Base-by-base conservation (phyloP, 2,113 vertebrate genomes). In the Centropus unirufus region DNA sequence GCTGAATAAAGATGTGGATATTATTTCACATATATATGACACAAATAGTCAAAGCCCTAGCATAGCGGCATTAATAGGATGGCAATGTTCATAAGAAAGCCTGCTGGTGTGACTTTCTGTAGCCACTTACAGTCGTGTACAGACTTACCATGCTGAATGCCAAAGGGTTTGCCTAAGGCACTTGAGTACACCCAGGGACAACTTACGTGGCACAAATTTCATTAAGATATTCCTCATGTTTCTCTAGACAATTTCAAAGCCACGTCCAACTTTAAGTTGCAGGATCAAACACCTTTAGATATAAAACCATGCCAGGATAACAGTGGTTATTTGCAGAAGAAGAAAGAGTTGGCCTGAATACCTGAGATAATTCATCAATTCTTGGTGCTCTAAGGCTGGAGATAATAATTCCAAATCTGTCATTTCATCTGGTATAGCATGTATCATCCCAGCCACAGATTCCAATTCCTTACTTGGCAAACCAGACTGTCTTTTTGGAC, bases 291-390 rank as follows among this genome's bases (percentile, higher is more conserved):
- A 51, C 1, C 54, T 42, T 21, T 73, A 46, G 66, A 18, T 30
- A 13, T 1, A 47, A 75, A 81, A 6, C 11, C 0, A 0, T 62
- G 22, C 32, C 59, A 44, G 67, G 42, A 6, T 51, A 64, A 32
- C n/a, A 39, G 32, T 7, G 20, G 23, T 59, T 69, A 68, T 64
- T 49, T 61, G 40, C 57, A 75, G 36, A 51, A 36, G 36, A 15
- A 76, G 66, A 11, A 39, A 11, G 4, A 36, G 9, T 36, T 13
- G 2, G n/a, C 34, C 59, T 64, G 54, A 55, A 18, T 30, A 69
- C 22, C 44, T n/a, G 68, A 84, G 66, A 57, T 36, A 66, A 69
- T 74, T 20, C 86, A 81, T 32, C 63, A 79, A 23, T 34, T 84
- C 73, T 54, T 2, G 0, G 18, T 36, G 69, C 57, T 87, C 46